Conservation (phyloP, 2,113 vertebrate genomes). For the Mirza zaza region DNA sequence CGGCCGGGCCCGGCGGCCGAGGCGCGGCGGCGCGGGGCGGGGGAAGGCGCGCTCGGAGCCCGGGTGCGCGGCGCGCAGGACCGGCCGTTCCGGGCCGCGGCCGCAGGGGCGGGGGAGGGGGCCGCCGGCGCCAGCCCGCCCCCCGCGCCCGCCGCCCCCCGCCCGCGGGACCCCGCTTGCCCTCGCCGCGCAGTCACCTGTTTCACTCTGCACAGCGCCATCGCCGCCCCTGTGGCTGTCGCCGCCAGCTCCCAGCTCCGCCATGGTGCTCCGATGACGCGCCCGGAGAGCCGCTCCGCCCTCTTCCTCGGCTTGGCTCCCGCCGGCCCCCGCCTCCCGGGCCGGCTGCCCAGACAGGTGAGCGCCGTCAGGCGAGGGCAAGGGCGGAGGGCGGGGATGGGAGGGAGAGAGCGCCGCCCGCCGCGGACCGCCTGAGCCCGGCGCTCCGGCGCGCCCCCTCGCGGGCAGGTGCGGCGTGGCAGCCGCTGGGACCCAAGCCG, state of each 20-base stretch:
- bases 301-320: conserved; percentile 55
- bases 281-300: conserved; percentile 71
- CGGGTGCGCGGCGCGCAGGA: not conserved
- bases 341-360: conserved; percentile 68
- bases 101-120: not conserved
- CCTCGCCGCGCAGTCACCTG: conserved; percentile 62
- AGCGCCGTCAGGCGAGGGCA: not conserved
- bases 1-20: not conserved
- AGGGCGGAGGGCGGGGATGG: conserved; percentile 49
- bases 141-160: not conserved
- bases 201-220: conserved; percentile 42
- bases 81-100: not conserved
- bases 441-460: conserved; percentile 57
- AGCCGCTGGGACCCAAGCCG: not conserved
- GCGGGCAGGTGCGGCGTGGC: conserved; percentile 79
- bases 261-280: conserved; percentile 79
- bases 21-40: not conserved
- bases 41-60: not conserved
- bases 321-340: conserved; percentile 56
- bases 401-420: not conserved
- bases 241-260: conserved; percentile 74
- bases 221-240: conserved; percentile 67
- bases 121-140: not conserved
- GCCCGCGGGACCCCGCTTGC: not conserved
- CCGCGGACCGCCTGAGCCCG: conserved; percentile 44